Conservation (phyloP, 1,140 invertebrate genomes). For the Dinothrombium tinctorium region DNA sequence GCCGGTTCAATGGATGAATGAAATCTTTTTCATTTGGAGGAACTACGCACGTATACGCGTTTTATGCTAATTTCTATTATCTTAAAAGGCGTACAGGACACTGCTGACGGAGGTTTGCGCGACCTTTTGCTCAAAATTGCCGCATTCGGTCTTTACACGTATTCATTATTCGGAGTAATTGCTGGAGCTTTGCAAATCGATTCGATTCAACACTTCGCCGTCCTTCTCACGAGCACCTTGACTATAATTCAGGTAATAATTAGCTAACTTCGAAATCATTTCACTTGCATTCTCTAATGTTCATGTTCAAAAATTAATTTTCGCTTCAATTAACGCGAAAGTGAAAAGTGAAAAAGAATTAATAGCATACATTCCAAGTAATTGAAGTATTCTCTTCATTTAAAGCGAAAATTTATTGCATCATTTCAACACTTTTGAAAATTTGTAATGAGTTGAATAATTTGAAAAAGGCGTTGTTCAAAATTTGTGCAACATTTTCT, state of each 20-base stretch:
- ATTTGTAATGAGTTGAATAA: not conserved
- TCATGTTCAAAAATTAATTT: not conserved
- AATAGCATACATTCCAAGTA: not conserved
- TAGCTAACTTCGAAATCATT: conserved; percentile 14
- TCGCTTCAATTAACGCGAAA: not conserved
- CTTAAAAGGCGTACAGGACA: conserved; percentile 11
- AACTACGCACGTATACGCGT: too few species aligned
- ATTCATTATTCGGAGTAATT: conserved; percentile 75
- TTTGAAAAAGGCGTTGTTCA: not conserved
- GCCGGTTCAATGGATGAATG: too few species aligned
- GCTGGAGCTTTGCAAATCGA: conserved; percentile 43
- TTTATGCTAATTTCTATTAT: too few species aligned
- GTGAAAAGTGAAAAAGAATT: not conserved
- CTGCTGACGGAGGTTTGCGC: conserved; percentile 31
- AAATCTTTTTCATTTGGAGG: too few species aligned
- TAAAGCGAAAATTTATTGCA: not conserved
- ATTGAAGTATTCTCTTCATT: not conserved
- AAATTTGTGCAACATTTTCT: too few species aligned
- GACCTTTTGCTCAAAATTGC: conserved; percentile 71
- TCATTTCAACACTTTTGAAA: not conserved
- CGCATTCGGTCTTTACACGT: conserved; percentile 69
- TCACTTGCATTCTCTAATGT: not conserved
- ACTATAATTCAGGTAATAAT: conserved; percentile 45
- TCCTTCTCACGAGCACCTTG: conserved; percentile 64
- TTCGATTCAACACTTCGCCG: conserved; percentile 56